A percentile compares a stretch with the other conserved stretches of the same genome.
These are phyloP conservation scores for Isurus oxyrinchus DNA, from an alignment of 2,113 vertebrate species.

Conservation along the genomic window DNA sequence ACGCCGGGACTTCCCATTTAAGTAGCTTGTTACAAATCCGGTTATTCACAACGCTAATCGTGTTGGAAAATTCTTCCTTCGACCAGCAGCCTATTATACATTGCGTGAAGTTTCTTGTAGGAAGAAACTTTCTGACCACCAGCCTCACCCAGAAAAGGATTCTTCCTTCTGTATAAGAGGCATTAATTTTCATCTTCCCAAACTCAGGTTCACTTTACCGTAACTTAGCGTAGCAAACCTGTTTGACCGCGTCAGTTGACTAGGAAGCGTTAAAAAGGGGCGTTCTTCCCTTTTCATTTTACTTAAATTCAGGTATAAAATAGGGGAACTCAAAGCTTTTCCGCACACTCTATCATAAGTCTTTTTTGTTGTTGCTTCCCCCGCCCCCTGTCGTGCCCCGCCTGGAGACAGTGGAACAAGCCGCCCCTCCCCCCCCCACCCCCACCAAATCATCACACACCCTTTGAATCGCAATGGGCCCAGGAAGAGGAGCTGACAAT, in stretches of 20 bases:
- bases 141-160: neutral
- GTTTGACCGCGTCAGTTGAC: neutral
- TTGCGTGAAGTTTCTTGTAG: neutral
- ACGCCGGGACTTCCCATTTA: no score
- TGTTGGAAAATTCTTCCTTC: neutral
- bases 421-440: neutral
- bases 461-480: neutral
- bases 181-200: neutral
- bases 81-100: neutral
- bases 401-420: conserved; percentile 36
- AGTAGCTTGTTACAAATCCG: neutral
- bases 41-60: neutral
- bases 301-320: neutral
- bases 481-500: neutral
- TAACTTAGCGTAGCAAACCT: neutral
- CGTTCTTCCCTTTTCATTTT: neutral
- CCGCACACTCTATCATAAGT: neutral
- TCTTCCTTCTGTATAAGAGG: neutral
- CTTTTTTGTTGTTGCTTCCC: neutral
- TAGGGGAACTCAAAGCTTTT: neutral
- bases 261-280: neutral
- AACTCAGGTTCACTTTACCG: neutral
- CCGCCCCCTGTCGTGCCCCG: neutral
- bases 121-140: conserved; percentile 4
- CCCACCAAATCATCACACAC: no score